Conservation (phyloP, 2,797 vertebrate species). For the Malacoctenus gilli region DNA sequence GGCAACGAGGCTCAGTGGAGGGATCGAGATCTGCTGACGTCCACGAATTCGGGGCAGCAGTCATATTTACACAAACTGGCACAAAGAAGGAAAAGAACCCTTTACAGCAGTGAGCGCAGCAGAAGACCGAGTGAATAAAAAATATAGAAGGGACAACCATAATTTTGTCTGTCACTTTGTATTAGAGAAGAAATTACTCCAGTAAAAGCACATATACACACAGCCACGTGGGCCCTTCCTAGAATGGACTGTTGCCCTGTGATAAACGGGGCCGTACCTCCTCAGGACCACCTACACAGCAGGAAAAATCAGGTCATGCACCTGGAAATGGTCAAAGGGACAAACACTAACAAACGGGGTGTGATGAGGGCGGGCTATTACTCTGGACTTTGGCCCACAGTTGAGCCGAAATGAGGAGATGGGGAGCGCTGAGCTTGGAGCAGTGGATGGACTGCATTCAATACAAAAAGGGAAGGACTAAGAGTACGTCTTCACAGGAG, state of each 20-base stretch:
- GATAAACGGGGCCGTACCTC: slow-evolving; percentile 82
- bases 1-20: slow-evolving; percentile 89
- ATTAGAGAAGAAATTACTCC: too few species aligned
- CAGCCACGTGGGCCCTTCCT: slow-evolving; percentile 78
- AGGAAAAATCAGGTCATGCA: slow-evolving; percentile 74
- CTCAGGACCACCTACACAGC: slow-evolving; percentile 79
- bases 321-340: slow-evolving; percentile 77
- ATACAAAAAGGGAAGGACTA: not conserved
- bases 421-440: slow-evolving; percentile 11
- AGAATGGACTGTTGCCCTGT: slow-evolving; percentile 83
- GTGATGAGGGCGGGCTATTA: slow-evolving; percentile 73
- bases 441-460: too few species aligned
- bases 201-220: slow-evolving; percentile 58
- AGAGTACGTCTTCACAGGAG: too few species aligned
- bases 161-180: slow-evolving; percentile 92
- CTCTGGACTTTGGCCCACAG: slow-evolving; percentile 57
- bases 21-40: slow-evolving; percentile 91
- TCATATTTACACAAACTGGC: slow-evolving; percentile 89
- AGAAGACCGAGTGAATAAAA: slow-evolving; percentile 54
- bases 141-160: slow-evolving; percentile 83
- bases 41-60: slow-evolving; percentile 85
- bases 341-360: slow-evolving; percentile 76
- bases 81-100: slow-evolving; percentile 31
- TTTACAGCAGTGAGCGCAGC: slow-evolving; percentile 52
- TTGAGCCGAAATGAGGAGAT: slow-evolving; percentile 40